Base-by-base conservation (phyloP, 2,797 vertebrate genomes). In the Phataginus tricuspis region DNA sequence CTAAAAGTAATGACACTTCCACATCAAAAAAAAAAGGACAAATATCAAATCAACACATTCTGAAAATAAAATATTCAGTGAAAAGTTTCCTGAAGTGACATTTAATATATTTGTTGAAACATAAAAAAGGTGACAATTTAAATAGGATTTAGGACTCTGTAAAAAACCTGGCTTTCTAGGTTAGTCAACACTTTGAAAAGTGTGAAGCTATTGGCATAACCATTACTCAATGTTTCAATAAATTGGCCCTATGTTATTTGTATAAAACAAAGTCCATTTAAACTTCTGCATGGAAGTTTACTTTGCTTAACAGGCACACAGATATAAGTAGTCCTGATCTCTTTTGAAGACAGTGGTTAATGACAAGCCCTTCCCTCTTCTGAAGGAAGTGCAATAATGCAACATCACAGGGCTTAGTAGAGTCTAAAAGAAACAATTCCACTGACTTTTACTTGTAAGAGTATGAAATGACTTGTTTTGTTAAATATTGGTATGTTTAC, bases 51-150 rank as follows among this genome's bases (percentile, higher is more conserved):
- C 61, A 87, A 92, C 57, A 95, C n/a, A 39, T 91, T 94, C 79
- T 91, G 89, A 69, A 90, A 80, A 90, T 77, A 95, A 96, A 96
- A 84, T 94, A 91, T 61, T 92, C 85, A 82, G 68, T 96, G 95
- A 96, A 96, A 97, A 45, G 7, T 42, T 87, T 94, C 63, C n/a
- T 78, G 31, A 91, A 92, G 69, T 92, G 80, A 74, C 85, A 77
- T 61, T 96, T 92, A 91, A 96, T 75, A 37, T 55, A 91, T 95
- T 89, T 96, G 27, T 88, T 80, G 95, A 94, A 80, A 86, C 59
- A 78, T 6, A 90, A 95, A 83, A 95, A 92, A 94, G 34, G 75
- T 83, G 90, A 77, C 51, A 68, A 61, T 79, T 61, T 78, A 87
- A 94, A 23, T 75, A 92, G 23, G 53, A 86, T 90, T 91, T 89